Evolutionary conservation across 2,113 vertebrate species (phyloP).

Genomic region (Tragelaphus strepsiceros): DNA sequence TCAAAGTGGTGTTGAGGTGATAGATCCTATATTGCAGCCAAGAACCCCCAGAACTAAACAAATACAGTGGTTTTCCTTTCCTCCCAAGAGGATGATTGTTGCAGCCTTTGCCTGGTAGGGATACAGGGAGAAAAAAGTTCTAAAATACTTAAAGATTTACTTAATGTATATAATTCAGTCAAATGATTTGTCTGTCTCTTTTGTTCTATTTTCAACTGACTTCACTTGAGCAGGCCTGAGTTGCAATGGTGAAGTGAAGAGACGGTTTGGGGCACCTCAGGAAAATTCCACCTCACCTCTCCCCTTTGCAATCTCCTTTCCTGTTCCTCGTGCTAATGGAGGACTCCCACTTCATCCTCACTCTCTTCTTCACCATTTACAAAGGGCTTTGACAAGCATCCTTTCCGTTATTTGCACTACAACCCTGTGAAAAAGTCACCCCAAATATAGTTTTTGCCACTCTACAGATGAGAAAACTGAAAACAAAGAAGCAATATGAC

Average conservation of each 20-base stretch:
- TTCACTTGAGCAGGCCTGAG: not conserved
- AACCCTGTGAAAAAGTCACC: not conserved
- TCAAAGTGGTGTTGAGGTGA: constrained; percentile 14
- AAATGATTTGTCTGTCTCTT: not conserved
- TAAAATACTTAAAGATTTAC: not conserved
- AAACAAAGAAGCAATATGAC: not conserved
- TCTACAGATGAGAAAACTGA: not conserved
- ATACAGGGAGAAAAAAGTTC: not conserved
- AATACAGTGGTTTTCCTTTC: not conserved
- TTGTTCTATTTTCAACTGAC: not conserved
- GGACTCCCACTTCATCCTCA: not conserved
- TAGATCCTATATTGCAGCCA: not conserved
- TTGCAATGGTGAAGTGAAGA: not conserved
- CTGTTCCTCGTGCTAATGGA: not conserved
- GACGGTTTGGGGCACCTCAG: not conserved
- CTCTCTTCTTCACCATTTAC: not conserved
- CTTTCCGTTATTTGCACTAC: not conserved
- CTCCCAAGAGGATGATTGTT: not conserved
- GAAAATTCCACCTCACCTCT: not conserved
- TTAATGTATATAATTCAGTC: not conserved
- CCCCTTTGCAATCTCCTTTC: not conserved
- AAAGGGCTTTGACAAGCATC: not conserved
- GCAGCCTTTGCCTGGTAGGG: not conserved
- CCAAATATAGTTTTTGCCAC: not conserved
- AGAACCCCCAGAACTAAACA: constrained; percentile 3